Evolutionary conservation across 2,888 invertebrate genomes (phyloP), one percentile per base, ranked within the genome.

Genomic region (Synergus itoensis): DNA sequence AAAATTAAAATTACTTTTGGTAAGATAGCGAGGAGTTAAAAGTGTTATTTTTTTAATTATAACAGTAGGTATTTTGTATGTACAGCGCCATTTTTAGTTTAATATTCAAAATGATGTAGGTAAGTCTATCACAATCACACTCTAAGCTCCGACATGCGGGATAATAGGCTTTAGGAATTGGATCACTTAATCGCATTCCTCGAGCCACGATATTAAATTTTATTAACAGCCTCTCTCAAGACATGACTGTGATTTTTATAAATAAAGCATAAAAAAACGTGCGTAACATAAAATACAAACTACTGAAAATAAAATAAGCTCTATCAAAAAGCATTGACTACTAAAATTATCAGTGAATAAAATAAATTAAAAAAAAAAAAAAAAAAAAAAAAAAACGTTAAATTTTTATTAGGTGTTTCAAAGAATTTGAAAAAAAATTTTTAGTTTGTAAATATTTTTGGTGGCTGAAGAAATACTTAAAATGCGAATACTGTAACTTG

Each of bases 111-210:
- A 83, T 86, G 86, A 88, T 89, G 87, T 88, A 87, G 89, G 89
- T 91, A 87, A 89, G 89, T 91, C 91, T 90, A 91, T 90, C 86
- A 90, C 90, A 91, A 91, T 91, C 91, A 91, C 91, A 91, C 91
- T 91, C 91, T 91, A 91, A 91, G 91, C 91, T 81, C 85, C 86
- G 87, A 77, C 91, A 90, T 91, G 91, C 91, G 83, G 87, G 88
- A 86, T 83, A 78, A 45, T 82, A 77, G 86, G 84, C 79, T 83
- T 67, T 75, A 40, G 77, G 77, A 80, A 79, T 69, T 76, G 63
- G 80, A 73, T 78, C 79, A 79, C 62, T 53, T 69, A 45, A 43
- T 45, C 78, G 63, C 79, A 77, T 81, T 81, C 76, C 63, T 77
- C 67, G 76, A 81, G 81, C 78, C 80, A 81, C 63, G 60, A 77